These are phyloP conservation scores for Cololabis saira DNA, from an alignment of 2,113 vertebrate genomes.

Conservation along the genomic window DNA sequence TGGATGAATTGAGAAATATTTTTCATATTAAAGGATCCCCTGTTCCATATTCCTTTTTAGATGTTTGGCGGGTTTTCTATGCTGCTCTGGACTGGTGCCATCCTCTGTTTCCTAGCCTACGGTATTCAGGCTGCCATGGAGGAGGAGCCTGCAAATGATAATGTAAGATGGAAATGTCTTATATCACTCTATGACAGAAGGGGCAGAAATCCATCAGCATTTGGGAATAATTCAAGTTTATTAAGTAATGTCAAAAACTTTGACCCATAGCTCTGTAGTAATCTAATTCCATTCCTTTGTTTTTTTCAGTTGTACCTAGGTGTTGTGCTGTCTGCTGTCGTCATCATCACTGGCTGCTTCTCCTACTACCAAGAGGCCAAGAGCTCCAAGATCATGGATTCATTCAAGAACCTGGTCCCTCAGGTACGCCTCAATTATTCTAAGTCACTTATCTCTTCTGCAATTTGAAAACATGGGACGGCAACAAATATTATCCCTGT, in stretches of 20 bases:
- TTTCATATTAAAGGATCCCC: not conserved
- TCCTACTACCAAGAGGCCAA: slow-evolving; percentile 99
- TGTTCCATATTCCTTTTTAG: slow-evolving; percentile 18
- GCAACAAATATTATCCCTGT: not conserved
- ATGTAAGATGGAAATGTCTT: slow-evolving; percentile 80
- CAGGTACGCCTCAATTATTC: slow-evolving; percentile 82
- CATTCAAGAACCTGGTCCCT: slow-evolving; percentile 98
- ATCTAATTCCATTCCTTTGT: not conserved
- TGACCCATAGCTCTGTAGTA: not conserved
- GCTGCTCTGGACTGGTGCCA: slow-evolving; percentile 94
- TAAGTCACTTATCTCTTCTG: not conserved
- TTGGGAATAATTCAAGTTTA: too few relatives aligned
- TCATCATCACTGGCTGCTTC: slow-evolving; percentile 98
- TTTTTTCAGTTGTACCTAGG: slow-evolving; percentile 89
- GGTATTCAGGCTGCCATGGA: slow-evolving; percentile 88
- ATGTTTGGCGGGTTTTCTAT: slow-evolving; percentile 88
- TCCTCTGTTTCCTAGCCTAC: slow-evolving; percentile 94
- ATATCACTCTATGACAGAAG: too few relatives aligned
- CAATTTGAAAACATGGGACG: not conserved
- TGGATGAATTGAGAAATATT: not conserved
- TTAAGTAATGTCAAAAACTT: too few relatives aligned
- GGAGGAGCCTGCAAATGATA: slow-evolving; percentile 90
- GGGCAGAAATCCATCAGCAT: too few relatives aligned
- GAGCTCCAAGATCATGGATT: slow-evolving; percentile 99
- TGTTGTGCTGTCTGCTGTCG: slow-evolving; percentile 91